These are phyloP conservation scores for Apostichopus parvimensis DNA, from an alignment of 35 echinoderm and acorn worm species.

Conservation along the genomic window DNA sequence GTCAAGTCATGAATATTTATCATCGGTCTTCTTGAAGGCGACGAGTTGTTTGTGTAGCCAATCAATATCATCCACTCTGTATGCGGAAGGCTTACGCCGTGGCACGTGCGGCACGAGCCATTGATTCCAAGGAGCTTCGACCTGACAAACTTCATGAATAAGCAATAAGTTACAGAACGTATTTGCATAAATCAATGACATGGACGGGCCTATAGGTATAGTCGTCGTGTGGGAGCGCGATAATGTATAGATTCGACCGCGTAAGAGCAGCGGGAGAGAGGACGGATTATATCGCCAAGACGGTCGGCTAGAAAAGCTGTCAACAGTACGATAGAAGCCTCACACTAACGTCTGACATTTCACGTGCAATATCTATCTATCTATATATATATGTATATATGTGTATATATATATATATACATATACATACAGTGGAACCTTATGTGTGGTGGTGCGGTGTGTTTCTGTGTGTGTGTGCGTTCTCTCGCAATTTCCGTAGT, in stretches of 20 bases:
- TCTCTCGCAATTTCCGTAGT: neutral
- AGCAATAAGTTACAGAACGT: conserved; percentile 35
- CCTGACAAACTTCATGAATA: conserved; percentile 44
- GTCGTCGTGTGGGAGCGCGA: neutral
- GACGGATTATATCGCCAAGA: conserved; percentile 36
- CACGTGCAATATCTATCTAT: conserved; percentile 26
- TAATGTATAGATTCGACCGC: conserved; percentile 15
- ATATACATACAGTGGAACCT: neutral
- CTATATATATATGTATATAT: no score
- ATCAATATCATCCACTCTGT: conserved; percentile 45
- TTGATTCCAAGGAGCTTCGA: neutral
- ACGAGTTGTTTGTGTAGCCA: conserved; percentile 46
- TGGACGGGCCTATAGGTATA: no score
- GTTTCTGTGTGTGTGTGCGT: neutral
- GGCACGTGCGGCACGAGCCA: conserved; percentile 50
- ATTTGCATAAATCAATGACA: conserved; percentile 53
- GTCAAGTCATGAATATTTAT: conserved; percentile 32
- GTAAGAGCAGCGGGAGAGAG: conserved; percentile 13
- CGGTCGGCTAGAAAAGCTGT: conserved; percentile 45
- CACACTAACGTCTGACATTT: conserved; percentile 49
- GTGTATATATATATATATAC: no score
- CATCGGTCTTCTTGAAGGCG: conserved; percentile 22
- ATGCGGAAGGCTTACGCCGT: conserved; percentile 46
- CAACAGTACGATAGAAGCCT: conserved; percentile 14
- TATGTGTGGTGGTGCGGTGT: neutral